These are phyloP conservation scores for Xiphorhynchus elegans DNA, from an alignment of 2,113 vertebrate genomes.

Conservation along the genomic window DNA sequence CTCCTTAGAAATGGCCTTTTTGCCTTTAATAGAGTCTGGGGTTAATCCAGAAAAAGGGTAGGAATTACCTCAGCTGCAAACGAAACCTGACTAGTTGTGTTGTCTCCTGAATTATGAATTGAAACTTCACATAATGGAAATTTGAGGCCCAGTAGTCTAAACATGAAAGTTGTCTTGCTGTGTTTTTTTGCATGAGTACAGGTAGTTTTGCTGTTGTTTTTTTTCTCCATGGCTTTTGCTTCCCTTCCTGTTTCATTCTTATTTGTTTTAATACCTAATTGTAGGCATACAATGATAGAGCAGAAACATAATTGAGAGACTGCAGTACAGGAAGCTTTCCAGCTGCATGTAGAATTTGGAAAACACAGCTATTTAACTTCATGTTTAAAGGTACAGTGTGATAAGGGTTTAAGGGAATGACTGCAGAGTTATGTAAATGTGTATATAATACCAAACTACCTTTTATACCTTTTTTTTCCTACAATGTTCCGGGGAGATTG, in stretches of 20 bases:
- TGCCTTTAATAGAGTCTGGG: background rate
- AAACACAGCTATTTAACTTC: background rate
- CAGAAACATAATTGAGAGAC: background rate
- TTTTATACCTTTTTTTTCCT: background rate
- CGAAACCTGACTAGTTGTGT: background rate
- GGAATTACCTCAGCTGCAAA: background rate
- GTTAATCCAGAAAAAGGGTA: background rate
- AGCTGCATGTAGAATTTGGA: background rate
- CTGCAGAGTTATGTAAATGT: background rate
- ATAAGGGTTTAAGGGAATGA: background rate
- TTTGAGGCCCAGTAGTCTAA: background rate
- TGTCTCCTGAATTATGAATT: conserved; percentile 12
- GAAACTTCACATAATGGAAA: background rate
- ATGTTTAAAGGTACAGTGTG: background rate
- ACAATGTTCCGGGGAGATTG: background rate
- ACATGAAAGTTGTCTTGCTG: background rate
- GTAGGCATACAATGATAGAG: background rate
- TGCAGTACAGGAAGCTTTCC: background rate
- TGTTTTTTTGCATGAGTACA: background rate
- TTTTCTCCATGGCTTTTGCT: background rate
- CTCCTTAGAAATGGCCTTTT: background rate
- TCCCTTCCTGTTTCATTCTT: conserved; percentile 36
- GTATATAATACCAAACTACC: background rate
- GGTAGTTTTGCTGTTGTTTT: background rate
- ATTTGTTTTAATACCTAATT: conserved; percentile 12